phyloP scores from a whole-genome alignment of 2,797 vertebrate species.

The Remorina albescens region DNA sequence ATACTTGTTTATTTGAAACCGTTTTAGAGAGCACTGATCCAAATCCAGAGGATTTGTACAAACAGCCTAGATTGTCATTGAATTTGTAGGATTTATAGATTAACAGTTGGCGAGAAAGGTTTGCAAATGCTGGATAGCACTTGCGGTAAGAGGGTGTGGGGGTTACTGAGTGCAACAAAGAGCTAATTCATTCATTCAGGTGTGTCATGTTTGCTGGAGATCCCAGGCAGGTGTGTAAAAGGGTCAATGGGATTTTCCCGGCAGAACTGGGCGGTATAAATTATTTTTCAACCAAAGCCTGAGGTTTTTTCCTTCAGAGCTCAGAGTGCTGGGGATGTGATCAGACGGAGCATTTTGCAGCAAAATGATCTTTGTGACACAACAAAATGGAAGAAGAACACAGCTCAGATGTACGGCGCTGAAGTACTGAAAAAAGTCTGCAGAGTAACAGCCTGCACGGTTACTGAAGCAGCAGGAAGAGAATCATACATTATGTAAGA shows the following conservation, averaged over 20 bases:
- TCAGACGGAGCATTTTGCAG: slow-evolving; percentile 82
- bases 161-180: slow-evolving; percentile 3
- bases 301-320: slow-evolving; percentile 63
- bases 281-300: slow-evolving; percentile 79
- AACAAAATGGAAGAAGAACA: slow-evolving; percentile 81
- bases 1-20: neutral
- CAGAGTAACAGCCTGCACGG: slow-evolving; percentile 66
- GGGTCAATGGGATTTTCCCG: slow-evolving; percentile 61
- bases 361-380: slow-evolving; percentile 82
- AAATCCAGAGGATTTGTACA: neutral
- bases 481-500: slow-evolving; percentile 64
- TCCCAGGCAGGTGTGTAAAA: slow-evolving; percentile 75
- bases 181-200: neutral
- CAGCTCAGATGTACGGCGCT: slow-evolving; percentile 76
- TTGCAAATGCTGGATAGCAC: neutral
- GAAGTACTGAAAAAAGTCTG: slow-evolving; percentile 51
- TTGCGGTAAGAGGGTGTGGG: neutral
- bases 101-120: neutral
- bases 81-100: neutral
- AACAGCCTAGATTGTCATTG: neutral
- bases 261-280: slow-evolving; percentile 79
- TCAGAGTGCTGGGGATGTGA: slow-evolving; percentile 73
- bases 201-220: slow-evolving; percentile 32
- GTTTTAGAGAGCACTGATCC: neutral
- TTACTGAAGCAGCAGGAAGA: slow-evolving; percentile 38